Base-by-base conservation (phyloP, 37 sponge, comb jelly and placozoan species). In the Petrosia ficiformis region DNA sequence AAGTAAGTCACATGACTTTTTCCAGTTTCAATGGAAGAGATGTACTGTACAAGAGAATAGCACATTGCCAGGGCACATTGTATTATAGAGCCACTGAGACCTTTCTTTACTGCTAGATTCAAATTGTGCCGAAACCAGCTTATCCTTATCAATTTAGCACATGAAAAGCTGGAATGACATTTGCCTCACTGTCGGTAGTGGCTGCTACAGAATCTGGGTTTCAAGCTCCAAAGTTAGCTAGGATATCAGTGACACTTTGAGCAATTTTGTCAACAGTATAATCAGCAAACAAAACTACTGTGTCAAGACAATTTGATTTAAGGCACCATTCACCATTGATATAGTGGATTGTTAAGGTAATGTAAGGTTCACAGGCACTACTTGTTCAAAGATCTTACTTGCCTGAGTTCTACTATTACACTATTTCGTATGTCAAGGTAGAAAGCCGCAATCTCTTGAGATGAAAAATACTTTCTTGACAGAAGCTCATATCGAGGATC, bases 261-360 rank as follows among this genome's bases (percentile, higher is more conserved):
- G 72, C 72, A 44, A 71, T 40, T 44, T 71, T 71, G 3, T 71
- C 8, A 11, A 48, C 72, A 26, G 72, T 71, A 43, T 71, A 56
- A 43, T 71, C 72, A n/a, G 24, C 72, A 29, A 71, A 71, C 14
- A 35, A n/a, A 4, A 40, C 39, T 34, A 39, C 14, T 34, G 69
- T 68, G 25, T 59, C 64, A 16, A 80, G 73, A 54, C 81, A 80
- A 8, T 61, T 34, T 38, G 42, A 42, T 4, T 59, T 19, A 10
- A 80, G 65, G 28, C 64, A 30, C 73, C 81, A 80, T 11, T 39
- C 39, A 59, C 39, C 36, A 48, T 71, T 65, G 28, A 80, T 72
- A 44, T 30, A 80, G 66, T 80, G 81, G 14, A 80, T 60, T 11
- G 81, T 80, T 31, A 70, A 58, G 22, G 65, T 72, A 2, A 80